phyloP scores from a whole-genome alignment of 53 echinoderm and acorn worm genomes.

The Echinarachnius parma region DNA sequence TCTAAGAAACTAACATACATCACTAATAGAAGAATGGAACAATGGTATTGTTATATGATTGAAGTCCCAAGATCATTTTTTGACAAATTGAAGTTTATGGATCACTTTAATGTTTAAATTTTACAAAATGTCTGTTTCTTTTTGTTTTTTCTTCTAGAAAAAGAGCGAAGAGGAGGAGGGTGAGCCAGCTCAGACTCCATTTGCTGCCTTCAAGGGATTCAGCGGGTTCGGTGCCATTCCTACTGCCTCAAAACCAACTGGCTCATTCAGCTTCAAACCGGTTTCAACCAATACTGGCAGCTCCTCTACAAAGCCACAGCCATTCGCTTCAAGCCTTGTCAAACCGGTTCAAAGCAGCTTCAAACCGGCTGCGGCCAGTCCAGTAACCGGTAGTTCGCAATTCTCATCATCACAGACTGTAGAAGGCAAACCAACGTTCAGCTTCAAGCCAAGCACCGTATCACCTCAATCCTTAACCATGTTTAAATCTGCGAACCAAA shows the following conservation, averaged over 20 bases:
- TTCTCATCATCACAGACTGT: not conserved
- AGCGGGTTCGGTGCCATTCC: slow-evolving; percentile 27
- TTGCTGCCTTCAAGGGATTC: slow-evolving; percentile 64
- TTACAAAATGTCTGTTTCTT: too few relatives aligned
- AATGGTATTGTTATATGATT: too few relatives aligned
- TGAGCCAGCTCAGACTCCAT: slow-evolving; percentile 49
- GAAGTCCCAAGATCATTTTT: too few relatives aligned
- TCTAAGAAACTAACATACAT: too few relatives aligned
- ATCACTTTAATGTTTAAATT: too few relatives aligned
- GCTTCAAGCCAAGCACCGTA: slow-evolving; percentile 32
- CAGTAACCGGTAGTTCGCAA: not conserved
- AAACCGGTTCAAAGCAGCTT: too few relatives aligned
- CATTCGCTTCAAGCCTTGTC: not conserved
- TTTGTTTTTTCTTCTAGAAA: too few relatives aligned
- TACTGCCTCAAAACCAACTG: slow-evolving; percentile 7
- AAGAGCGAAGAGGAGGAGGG: too few relatives aligned
- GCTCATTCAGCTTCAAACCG: slow-evolving; percentile 25
- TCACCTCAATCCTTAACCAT: slow-evolving; percentile 14
- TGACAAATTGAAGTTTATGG: too few relatives aligned
- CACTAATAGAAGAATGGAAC: too few relatives aligned
- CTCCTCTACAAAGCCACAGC: not conserved
- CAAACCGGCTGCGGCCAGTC: not conserved
- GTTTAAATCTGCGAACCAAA: slow-evolving; percentile 2
- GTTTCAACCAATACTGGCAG: not conserved
- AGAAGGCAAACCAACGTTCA: slow-evolving; percentile 26